Conservation (phyloP, 2,797 vertebrate species). For the Dallia pectoralis region DNA sequence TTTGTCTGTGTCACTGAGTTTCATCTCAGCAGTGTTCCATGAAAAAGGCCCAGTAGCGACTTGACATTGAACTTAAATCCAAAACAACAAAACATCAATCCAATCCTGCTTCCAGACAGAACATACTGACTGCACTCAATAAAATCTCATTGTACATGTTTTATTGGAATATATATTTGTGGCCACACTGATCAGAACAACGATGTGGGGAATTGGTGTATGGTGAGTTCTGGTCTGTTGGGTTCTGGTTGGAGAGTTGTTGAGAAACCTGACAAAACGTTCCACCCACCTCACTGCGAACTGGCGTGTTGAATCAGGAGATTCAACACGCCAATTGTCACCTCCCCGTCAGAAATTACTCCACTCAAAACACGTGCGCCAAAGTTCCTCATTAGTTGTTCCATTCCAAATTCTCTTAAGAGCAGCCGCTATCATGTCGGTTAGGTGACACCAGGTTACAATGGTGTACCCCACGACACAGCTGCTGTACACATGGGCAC, state of each 20-base stretch:
- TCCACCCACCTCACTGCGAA: background rate
- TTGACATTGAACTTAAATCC: background rate
- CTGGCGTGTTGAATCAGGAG: background rate
- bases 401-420: background rate
- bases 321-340: background rate
- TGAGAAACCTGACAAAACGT: background rate
- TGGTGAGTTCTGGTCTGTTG: background rate
- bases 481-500: conserved; percentile 31
- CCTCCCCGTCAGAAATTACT: background rate
- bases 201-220: background rate
- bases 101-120: background rate
- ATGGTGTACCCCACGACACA: background rate
- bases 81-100: background rate
- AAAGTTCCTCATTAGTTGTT: background rate
- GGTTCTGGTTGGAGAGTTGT: background rate
- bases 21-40: background rate
- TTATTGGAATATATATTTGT: background rate
- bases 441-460: background rate
- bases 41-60: background rate
- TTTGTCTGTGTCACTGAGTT: background rate
- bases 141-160: background rate
- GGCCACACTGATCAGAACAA: background rate
- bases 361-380: background rate
- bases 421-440: background rate
- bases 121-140: background rate